Conservation (phyloP, 2,113 vertebrate species). For the Macquaria australasica region DNA sequence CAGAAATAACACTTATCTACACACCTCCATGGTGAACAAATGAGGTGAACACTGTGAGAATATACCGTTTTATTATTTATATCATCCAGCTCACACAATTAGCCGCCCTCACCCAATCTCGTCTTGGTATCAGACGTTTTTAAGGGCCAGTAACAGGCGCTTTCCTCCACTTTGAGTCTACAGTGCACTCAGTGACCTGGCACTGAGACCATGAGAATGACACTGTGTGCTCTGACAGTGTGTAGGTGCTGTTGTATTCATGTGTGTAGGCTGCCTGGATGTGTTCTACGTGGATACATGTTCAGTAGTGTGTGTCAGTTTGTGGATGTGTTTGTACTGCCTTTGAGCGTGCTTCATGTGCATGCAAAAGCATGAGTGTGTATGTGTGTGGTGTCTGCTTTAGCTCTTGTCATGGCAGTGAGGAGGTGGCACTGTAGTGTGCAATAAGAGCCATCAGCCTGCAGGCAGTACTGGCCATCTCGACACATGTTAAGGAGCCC, state of each 20-base stretch:
- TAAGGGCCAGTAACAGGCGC: constrained; percentile 26
- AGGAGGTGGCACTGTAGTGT: constrained; percentile 64
- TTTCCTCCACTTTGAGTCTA: constrained; percentile 16
- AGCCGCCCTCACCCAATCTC: neutral
- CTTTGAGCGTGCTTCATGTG: neutral
- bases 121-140: constrained; percentile 21
- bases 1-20: neutral
- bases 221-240: neutral
- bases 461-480: constrained; percentile 68
- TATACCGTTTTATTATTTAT: constrained; percentile 6
- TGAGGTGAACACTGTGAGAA: constrained; percentile 3
- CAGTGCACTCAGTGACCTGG: constrained; percentile 48
- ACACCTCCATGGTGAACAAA: neutral
- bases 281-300: neutral
- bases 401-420: constrained; percentile 52
- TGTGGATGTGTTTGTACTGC: constrained; percentile 9
- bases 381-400: constrained; percentile 25
- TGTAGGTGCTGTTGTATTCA: constrained; percentile 27
- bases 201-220: neutral
- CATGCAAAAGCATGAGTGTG: constrained; percentile 1
- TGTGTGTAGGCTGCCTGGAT: neutral
- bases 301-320: constrained; percentile 4
- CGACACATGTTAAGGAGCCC: constrained; percentile 55
- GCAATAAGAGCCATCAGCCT: constrained; percentile 66
- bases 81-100: neutral